Conservation (phyloP, 1,140 invertebrate species). For the Littorina saxatilis region DNA sequence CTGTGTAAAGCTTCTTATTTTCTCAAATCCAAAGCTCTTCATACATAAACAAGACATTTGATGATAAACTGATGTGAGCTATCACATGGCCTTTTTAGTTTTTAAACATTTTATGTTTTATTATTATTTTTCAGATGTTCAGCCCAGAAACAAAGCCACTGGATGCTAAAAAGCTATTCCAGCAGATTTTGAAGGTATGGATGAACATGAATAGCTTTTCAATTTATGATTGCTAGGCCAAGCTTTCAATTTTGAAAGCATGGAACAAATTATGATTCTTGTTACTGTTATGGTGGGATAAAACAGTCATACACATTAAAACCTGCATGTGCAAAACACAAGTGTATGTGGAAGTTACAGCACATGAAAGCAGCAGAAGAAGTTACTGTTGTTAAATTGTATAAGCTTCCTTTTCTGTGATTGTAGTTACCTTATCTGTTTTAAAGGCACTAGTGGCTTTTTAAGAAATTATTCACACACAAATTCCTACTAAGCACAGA, state of each 20-base stretch:
- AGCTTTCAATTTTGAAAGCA: neutral
- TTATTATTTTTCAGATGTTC: slow-evolving; percentile 40
- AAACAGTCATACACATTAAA: neutral
- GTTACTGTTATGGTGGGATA: neutral
- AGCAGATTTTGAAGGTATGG: slow-evolving; percentile 49
- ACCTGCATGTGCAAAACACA: neutral
- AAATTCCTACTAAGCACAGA: too few relatives aligned
- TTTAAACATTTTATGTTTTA: neutral
- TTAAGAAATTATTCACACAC: too few relatives aligned
- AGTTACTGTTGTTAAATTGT: too few relatives aligned
- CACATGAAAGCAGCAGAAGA: too few relatives aligned
- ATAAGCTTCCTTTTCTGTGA: too few relatives aligned
- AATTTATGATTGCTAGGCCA: neutral
- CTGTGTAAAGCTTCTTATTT: too few relatives aligned
- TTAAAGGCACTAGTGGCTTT: too few relatives aligned
- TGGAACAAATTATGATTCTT: neutral
- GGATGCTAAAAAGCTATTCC: slow-evolving; percentile 34
- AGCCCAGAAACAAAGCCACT: neutral
- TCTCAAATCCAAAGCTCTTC: too few relatives aligned
- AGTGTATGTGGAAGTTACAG: too few relatives aligned
- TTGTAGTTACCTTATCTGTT: too few relatives aligned
- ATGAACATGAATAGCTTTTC: neutral
- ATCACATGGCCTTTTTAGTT: neutral
- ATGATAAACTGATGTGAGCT: too few relatives aligned
- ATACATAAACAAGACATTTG: too few relatives aligned